A percentile compares a stretch with the other conserved stretches of the same genome.
Evolutionary conservation across 1,140 invertebrate genomes (phyloP).

Genomic region (Colletes latitarsis): DNA sequence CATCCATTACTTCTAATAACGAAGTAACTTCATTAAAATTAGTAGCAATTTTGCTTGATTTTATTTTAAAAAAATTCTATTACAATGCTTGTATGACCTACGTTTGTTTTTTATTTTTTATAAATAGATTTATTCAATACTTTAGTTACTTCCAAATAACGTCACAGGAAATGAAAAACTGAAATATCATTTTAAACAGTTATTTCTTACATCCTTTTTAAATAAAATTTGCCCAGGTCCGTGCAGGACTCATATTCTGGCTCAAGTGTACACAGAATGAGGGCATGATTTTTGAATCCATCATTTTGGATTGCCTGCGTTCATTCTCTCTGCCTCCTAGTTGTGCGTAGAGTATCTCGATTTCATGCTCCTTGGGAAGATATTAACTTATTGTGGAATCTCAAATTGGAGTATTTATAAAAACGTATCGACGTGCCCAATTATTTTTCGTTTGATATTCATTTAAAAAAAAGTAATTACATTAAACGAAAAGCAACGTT

Average conservation of each 20-base stretch:
- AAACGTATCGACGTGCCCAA: neutral
- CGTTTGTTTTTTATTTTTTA: no score
- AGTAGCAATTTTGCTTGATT: no score
- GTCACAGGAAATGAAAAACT: no score
- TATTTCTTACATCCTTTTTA: no score
- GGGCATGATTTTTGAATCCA: slow-evolving; percentile 15
- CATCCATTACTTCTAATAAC: no score
- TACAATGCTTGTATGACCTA: no score
- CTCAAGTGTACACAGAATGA: slow-evolving; percentile 5
- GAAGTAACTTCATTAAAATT: no score
- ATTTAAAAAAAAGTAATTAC: neutral
- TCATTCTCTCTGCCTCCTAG: neutral
- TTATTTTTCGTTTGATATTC: neutral
- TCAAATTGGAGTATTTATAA: neutral
- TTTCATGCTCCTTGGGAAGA: neutral
- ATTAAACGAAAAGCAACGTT: no score
- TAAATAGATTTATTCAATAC: no score
- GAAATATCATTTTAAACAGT: no score
- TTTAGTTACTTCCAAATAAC: no score
- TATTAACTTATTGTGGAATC: neutral
- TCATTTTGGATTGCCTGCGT: slow-evolving; percentile 16
- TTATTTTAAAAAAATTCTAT: no score
- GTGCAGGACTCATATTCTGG: slow-evolving; percentile 10
- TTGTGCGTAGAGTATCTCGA: neutral
- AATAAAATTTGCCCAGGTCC: neutral